Percentiles rank a stretch among this genome's conserved stretches.
phyloP scores from a whole-genome alignment of 1,140 invertebrate species.

The Aphaenogaster floridana region DNA sequence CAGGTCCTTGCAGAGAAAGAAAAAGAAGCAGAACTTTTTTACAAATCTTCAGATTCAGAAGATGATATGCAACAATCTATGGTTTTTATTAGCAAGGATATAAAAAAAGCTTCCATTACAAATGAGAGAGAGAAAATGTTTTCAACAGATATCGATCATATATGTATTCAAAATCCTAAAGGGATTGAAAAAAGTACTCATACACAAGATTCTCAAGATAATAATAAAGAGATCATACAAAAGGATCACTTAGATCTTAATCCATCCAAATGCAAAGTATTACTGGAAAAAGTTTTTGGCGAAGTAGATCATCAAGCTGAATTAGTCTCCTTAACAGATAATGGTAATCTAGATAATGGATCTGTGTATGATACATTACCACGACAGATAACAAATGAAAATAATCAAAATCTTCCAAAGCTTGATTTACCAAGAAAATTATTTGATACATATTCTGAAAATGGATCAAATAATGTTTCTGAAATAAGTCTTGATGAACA shows the following conservation, averaged over 20 bases:
- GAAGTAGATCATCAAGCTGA: slow-evolving; percentile 4
- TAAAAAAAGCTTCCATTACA: not conserved
- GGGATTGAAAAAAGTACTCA: slow-evolving; percentile 59
- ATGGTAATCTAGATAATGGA: not conserved
- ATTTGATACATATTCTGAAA: slow-evolving; percentile 59
- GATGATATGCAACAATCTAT: slow-evolving; percentile 71
- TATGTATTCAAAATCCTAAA: slow-evolving; percentile 63
- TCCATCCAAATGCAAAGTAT: not conserved
- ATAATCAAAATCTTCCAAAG: not conserved
- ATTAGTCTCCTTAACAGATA: not conserved
- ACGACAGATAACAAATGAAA: not conserved
- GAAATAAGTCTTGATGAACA: not conserved
- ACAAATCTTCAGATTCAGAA: slow-evolving; percentile 84
- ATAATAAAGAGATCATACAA: slow-evolving; percentile 57
- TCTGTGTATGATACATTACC: not conserved
- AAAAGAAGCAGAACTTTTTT: slow-evolving; percentile 84
- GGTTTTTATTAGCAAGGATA: not conserved
- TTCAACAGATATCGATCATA: not conserved
- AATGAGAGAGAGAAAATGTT: not conserved
- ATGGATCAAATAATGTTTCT: not conserved
- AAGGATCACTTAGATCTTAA: not conserved
- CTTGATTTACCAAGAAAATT: slow-evolving; percentile 53
- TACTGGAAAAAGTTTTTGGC: not conserved
- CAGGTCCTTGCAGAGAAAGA: slow-evolving; percentile 83
- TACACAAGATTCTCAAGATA: slow-evolving; percentile 56